phyloP scores from a whole-genome alignment of 1,140 invertebrate species.

The Drosophila ercepeae region DNA sequence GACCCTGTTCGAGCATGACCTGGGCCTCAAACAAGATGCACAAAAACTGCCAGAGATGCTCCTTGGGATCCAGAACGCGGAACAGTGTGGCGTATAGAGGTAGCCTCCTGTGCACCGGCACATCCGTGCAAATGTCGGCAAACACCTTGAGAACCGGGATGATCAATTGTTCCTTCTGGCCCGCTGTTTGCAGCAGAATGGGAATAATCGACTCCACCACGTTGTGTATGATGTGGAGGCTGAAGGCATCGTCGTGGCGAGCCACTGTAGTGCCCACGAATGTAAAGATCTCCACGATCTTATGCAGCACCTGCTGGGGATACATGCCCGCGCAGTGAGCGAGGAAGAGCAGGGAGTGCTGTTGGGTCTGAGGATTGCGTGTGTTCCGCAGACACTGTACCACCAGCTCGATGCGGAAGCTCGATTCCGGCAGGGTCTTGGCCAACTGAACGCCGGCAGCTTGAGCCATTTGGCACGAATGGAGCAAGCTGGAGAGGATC shows the following conservation, averaged over 20 bases:
- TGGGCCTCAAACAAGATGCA: slow-evolving; percentile 89
- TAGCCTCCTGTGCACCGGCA: slow-evolving; percentile 93
- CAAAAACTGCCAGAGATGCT: slow-evolving; percentile 92
- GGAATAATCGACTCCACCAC: slow-evolving; percentile 96
- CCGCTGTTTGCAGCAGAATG: slow-evolving; percentile 86
- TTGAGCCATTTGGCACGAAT: slow-evolving; percentile 87
- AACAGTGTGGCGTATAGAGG: slow-evolving; percentile 92
- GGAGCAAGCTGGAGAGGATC: slow-evolving; percentile 90
- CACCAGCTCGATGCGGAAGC: slow-evolving; percentile 92
- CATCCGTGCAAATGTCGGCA: slow-evolving; percentile 93
- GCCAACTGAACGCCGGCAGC: slow-evolving; percentile 79
- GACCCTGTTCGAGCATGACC: slow-evolving; percentile 81
- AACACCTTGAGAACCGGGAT: slow-evolving; percentile 93
- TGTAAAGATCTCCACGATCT: slow-evolving; percentile 97
- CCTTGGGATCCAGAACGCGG: slow-evolving; percentile 87
- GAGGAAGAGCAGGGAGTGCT: slow-evolving; percentile 93
- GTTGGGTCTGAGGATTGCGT: slow-evolving; percentile 96
- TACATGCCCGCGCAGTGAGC: slow-evolving; percentile 90
- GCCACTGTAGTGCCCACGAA: slow-evolving; percentile 97
- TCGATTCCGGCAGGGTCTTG: slow-evolving; percentile 84
- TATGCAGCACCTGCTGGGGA: slow-evolving; percentile 93
- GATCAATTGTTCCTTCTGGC: slow-evolving; percentile 80
- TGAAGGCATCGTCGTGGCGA: slow-evolving; percentile 96
- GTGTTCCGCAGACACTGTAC: slow-evolving; percentile 95
- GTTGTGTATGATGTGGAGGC: slow-evolving; percentile 95